phyloP scores from a whole-genome alignment of 2,113 vertebrate genomes.

The Xiphorhynchus elegans region DNA sequence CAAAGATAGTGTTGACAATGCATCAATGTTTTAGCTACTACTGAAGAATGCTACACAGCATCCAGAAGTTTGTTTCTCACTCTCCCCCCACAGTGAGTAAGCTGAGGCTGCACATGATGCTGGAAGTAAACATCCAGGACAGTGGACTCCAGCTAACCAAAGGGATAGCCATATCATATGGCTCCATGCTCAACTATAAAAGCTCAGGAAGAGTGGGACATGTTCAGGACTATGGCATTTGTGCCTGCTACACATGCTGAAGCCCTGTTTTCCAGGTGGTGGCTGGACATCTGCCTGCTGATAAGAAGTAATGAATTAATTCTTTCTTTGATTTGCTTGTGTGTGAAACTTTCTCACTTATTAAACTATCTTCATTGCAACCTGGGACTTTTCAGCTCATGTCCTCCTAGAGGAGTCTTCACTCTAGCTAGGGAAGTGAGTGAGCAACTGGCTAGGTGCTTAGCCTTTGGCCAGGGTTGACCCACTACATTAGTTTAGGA shows the following conservation, averaged over 20 bases:
- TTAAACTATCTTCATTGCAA: neutral
- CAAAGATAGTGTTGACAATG: neutral
- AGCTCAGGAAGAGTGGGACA: neutral
- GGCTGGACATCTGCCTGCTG: neutral
- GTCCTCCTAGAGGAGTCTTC: neutral
- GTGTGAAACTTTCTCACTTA: neutral
- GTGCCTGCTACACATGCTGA: neutral
- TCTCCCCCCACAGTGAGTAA: neutral
- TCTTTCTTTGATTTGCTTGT: neutral
- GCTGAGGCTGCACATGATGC: neutral
- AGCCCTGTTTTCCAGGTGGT: neutral
- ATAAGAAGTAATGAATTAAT: neutral
- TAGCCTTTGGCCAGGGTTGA: neutral
- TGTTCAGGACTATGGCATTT: neutral
- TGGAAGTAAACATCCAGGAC: neutral
- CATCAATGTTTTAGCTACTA: rapidly evolving
- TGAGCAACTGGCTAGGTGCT: rapidly evolving
- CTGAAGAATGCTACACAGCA: neutral
- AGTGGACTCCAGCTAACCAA: no score
- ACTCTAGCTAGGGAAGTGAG: neutral
- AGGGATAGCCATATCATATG: neutral
- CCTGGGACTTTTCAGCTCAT: neutral
- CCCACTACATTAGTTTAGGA: neutral
- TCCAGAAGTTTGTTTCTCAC: neutral
- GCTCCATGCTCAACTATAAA: neutral